phyloP scores from a whole-genome alignment of 2,797 vertebrate species.

The Melanotaenia boesemani region DNA sequence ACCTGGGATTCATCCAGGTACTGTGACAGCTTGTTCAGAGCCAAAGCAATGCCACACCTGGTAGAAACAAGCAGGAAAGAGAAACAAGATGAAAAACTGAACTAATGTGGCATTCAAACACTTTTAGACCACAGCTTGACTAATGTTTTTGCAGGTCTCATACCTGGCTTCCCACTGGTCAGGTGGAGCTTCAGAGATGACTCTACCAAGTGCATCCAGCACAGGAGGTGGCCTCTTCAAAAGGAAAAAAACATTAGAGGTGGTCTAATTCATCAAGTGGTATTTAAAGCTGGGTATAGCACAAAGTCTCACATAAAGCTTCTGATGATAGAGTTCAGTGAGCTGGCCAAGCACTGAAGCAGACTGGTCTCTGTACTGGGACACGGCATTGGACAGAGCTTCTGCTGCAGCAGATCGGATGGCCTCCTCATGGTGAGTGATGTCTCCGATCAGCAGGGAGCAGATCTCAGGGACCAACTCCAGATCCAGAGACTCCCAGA shows the following conservation, averaged over 20 bases:
- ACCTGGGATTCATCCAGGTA: slow-evolving; percentile 93
- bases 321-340: slow-evolving; percentile 95
- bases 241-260: slow-evolving; percentile 8
- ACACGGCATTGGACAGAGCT: slow-evolving; percentile 91
- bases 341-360: slow-evolving; percentile 90
- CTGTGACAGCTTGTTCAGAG: slow-evolving; percentile 94
- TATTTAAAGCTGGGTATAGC: not conserved
- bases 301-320: slow-evolving; percentile 90
- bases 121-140: not conserved
- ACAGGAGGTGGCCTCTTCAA: slow-evolving; percentile 94
- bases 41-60: slow-evolving; percentile 96
- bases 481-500: slow-evolving; percentile 92
- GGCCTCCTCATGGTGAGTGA: slow-evolving; percentile 93
- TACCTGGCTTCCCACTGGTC: slow-evolving; percentile 99
- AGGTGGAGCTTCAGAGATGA: slow-evolving; percentile 96
- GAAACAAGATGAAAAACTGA: not conserved
- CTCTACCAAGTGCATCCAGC: slow-evolving; percentile 94
- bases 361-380: slow-evolving; percentile 89
- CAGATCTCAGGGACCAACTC: slow-evolving; percentile 94
- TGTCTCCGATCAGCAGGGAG: slow-evolving; percentile 91
- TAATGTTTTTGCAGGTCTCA: not conserved
- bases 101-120: not conserved
- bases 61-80: not conserved
- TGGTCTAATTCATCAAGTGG: not conserved
- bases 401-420: slow-evolving; percentile 92